phyloP scores from a whole-genome alignment of 2,888 invertebrate species.

The Mythimna lalbum region DNA sequence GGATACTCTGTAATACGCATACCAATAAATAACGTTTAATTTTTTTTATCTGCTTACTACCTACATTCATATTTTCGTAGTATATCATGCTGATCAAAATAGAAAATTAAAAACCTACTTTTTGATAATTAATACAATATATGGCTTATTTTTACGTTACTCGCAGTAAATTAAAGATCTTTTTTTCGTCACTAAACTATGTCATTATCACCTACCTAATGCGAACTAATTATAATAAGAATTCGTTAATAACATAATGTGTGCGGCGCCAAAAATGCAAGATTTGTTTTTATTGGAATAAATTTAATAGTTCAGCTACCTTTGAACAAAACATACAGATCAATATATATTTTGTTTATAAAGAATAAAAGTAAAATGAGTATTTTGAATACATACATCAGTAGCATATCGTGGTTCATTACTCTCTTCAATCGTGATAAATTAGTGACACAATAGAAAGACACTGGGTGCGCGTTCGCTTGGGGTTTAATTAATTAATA shows the following conservation, averaged over 20 bases:
- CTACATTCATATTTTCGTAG: no score
- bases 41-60: no score
- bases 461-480: no score
- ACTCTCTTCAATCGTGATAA: no score
- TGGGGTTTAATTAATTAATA: no score
- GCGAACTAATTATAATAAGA: conserved; percentile 21
- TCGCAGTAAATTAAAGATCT: background rate
- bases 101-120: background rate
- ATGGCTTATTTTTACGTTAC: background rate
- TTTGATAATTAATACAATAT: background rate
- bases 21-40: no score
- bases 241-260: conserved; percentile 1
- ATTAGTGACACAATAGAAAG: no score
- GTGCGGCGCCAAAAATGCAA: conserved; percentile 24
- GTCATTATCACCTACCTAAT: background rate
- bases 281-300: conserved; percentile 17
- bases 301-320: conserved; percentile 2
- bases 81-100: background rate
- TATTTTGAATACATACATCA: background rate
- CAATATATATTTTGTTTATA: background rate
- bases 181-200: background rate
- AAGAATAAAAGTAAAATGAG: background rate
- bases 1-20: no score
- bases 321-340: background rate
- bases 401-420: no score